Evolutionary conservation across 2,888 invertebrate genomes (phyloP), one percentile per base, ranked within the genome.

Genomic region (Congeria kusceri): DNA sequence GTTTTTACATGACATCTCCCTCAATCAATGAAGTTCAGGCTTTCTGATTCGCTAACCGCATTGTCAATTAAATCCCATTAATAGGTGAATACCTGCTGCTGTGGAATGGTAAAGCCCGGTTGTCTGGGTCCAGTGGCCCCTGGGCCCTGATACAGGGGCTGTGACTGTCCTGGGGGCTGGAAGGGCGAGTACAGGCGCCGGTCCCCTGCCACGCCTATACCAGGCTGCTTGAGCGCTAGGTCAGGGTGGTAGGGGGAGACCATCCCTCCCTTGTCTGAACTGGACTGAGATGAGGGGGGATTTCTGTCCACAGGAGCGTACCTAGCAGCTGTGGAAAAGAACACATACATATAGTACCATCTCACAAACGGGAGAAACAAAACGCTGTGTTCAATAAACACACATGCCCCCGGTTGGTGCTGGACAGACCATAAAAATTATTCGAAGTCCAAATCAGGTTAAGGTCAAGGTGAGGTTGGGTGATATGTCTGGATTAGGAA

Each of bases 221-320:
- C 49, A 1, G 75, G 44, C 44, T 65, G 73, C 58, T 69, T 64
- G 11, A 20, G 62, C 23, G 47, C 70, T 39, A 62, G 25, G 23
- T 66, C 44, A 0, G 77, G 70, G 28, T 47, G 58, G 28, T 53
- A 64, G 11, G 57, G 67, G 7, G 39, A 25, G 18, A 25, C 25
- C n/a, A 29, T 28, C 11, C 29, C 29, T 20, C 80, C 66, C 23
- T 61, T 65, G 46, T 83, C 83, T n/a, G 79, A 80, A 46, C 77
- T 75, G 13, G 79, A 83, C 57, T 80, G 77, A 5, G 79, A 79
- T 7, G 79, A 75, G 18, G 70, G 57, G 18, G 70, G 74, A 2
- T 64, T 75, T 32, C 70, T 71, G 18, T 80, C 77, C 15, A 79
- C 68, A 15, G 83, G 83, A n/a, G 74, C 69, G 53, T 83, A 83